phyloP scores from a whole-genome alignment of 1,140 invertebrate species.

The Lordiphosa collinella region DNA sequence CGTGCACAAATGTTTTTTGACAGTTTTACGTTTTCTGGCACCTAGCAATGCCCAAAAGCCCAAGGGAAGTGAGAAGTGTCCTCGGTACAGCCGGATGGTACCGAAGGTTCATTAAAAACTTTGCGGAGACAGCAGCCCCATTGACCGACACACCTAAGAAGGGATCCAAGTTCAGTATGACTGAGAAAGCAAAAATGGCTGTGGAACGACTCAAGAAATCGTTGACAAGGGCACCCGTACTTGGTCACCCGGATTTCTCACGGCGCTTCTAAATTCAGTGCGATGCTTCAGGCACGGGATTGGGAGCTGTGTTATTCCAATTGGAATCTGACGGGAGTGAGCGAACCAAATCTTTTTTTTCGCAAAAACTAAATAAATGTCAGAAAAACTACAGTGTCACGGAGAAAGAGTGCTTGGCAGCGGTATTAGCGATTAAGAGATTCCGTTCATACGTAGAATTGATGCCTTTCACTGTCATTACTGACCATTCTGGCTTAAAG shows the following conservation, averaged over 20 bases:
- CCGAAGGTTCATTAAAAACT: neutral
- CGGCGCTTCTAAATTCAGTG: too few relatives aligned
- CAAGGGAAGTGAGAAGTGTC: neutral
- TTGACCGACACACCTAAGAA: neutral
- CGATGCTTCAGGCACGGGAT: too few relatives aligned
- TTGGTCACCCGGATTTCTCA: too few relatives aligned
- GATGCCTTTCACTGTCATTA: neutral
- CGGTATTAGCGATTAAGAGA: neutral
- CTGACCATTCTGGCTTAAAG: neutral
- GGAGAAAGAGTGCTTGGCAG: neutral
- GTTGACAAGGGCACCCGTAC: too few relatives aligned
- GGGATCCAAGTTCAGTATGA: neutral
- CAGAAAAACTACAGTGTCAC: neutral
- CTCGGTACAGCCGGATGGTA: neutral
- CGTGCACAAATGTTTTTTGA: too few relatives aligned
- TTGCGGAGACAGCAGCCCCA: neutral
- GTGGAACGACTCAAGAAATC: neutral
- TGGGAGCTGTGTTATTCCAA: neutral
- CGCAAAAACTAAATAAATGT: neutral
- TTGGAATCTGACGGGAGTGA: neutral
- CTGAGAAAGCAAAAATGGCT: neutral
- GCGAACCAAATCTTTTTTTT: neutral
- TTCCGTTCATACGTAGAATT: neutral
- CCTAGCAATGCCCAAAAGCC: neutral
- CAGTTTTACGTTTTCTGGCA: neutral